phyloP scores from a whole-genome alignment of 2,888 invertebrate genomes.

The Caenorhabditis sp. region DNA sequence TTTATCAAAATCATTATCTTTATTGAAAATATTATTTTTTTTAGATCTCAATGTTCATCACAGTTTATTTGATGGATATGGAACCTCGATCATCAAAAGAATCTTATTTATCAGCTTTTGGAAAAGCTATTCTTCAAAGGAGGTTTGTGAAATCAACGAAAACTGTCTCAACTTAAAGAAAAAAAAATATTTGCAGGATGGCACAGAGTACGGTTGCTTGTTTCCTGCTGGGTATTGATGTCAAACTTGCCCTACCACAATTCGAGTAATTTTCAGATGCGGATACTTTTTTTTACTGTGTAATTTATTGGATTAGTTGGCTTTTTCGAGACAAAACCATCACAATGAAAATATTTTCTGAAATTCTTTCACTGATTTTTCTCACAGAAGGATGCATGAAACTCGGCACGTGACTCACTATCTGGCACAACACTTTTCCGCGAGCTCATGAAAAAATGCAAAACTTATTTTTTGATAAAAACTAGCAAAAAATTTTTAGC shows the following conservation, averaged over 20 bases:
- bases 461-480: too few species aligned
- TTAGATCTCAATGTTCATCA: slow-evolving; percentile 70
- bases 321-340: neutral
- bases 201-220: slow-evolving; percentile 70
- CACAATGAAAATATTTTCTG: neutral
- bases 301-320: neutral
- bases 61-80: slow-evolving; percentile 70
- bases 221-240: slow-evolving; percentile 69
- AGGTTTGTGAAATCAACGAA: too few species aligned
- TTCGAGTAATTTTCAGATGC: slow-evolving; percentile 34
- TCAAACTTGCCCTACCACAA: slow-evolving; percentile 58
- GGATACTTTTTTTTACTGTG: slow-evolving; percentile 4
- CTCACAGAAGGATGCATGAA: too few species aligned
- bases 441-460: too few species aligned
- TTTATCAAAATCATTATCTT: neutral
- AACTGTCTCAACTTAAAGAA: too few species aligned
- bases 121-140: slow-evolving; percentile 67
- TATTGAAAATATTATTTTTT: neutral
- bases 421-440: too few species aligned
- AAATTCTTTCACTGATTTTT: too few species aligned
- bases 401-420: too few species aligned
- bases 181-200: slow-evolving; percentile 60
- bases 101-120: slow-evolving; percentile 69
- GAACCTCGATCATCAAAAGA: slow-evolving; percentile 65
- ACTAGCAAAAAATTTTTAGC: too few species aligned